Percentiles rank a stretch among this genome's conserved stretches.
Conservation (phyloP, 2,113 vertebrate genomes). For the Nycticebus coucang region DNA sequence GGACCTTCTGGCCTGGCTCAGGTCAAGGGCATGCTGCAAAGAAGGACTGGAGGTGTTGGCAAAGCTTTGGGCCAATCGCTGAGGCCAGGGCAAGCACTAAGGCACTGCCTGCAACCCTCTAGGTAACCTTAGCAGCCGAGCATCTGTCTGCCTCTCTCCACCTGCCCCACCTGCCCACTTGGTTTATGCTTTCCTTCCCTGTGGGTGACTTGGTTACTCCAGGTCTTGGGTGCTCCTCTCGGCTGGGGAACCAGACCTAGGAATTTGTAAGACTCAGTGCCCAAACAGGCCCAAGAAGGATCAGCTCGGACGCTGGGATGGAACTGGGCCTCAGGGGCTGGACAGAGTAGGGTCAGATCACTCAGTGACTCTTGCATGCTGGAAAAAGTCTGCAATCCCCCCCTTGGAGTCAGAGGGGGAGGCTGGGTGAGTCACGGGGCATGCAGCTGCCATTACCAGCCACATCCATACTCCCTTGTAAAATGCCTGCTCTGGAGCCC, state of each 20-base stretch:
- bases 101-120: background rate
- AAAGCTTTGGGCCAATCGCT: background rate
- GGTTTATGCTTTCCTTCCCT: background rate
- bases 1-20: background rate
- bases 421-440: conserved; percentile 45
- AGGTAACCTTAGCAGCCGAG: background rate
- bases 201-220: background rate
- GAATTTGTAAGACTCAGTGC: fast-evolving
- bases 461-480: background rate
- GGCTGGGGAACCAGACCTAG: background rate
- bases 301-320: fast-evolving
- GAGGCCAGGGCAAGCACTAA: background rate
- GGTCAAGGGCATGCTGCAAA: background rate
- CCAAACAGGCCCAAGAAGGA: background rate
- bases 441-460: background rate
- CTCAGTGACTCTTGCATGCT: background rate
- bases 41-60: background rate
- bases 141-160: background rate
- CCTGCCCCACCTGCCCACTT: background rate
- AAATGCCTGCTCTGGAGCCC: background rate
- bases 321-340: background rate
- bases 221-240: background rate
- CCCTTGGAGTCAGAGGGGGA: background rate
- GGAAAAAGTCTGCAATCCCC: conserved; percentile 47
- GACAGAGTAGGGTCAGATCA: background rate